These are phyloP conservation scores for Ptyas mucosa DNA, from an alignment of 2,113 vertebrate species.

Conservation along the genomic window DNA sequence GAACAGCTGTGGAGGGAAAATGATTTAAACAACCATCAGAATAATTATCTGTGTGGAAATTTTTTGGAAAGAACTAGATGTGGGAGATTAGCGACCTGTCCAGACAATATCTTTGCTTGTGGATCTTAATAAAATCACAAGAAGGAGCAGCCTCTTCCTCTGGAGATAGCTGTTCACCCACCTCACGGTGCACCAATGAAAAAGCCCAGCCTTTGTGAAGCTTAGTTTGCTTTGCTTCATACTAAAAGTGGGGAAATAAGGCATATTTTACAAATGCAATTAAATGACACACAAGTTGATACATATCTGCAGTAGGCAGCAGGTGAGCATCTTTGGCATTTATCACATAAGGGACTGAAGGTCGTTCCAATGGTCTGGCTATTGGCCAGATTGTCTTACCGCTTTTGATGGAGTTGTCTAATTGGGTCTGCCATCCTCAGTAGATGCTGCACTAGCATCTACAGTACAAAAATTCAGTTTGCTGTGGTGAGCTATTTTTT, in stretches of 20 bases:
- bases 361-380: not conserved
- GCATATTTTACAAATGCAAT: not conserved
- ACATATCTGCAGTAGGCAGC: not conserved
- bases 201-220: not conserved
- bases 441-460: not conserved
- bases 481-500: not conserved
- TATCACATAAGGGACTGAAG: not conserved
- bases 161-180: not conserved
- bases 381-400: not conserved
- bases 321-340: not conserved
- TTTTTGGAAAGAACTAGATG: not conserved
- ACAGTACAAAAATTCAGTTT: not conserved
- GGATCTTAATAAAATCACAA: not conserved
- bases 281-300: not conserved
- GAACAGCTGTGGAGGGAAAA: not conserved
- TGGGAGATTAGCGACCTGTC: not conserved
- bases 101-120: not conserved
- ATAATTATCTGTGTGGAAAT: not conserved
- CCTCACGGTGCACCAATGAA: not conserved
- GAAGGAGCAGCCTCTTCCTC: not conserved
- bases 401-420: not conserved
- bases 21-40: not conserved
- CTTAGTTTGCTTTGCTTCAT: not conserved
- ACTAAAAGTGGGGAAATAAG: not conserved
- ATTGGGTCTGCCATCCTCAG: not conserved